Percentiles rank a stretch among this genome's conserved stretches.
phyloP scores from a whole-genome alignment of 2,888 invertebrate species.

The Eristalis arbustorum region DNA sequence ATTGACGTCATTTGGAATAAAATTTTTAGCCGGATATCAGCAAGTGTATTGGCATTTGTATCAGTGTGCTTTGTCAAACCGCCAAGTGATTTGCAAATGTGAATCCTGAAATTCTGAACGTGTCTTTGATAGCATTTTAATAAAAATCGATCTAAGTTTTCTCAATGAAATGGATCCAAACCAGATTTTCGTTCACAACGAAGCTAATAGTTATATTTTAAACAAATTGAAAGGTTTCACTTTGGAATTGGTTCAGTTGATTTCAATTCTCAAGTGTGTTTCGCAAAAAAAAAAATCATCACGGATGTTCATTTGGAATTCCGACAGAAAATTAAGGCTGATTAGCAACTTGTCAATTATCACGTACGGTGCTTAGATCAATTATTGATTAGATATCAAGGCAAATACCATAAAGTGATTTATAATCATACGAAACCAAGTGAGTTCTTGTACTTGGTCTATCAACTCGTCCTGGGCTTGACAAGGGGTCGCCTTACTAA shows the following conservation, averaged over 20 bases:
- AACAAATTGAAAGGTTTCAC: not conserved
- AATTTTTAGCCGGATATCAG: not conserved
- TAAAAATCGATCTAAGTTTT: not conserved
- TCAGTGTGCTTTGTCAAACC: not conserved
- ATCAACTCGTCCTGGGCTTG: not conserved
- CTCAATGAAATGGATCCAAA: not conserved
- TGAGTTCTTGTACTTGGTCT: no score
- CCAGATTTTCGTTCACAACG: not conserved
- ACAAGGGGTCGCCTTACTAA: no score
- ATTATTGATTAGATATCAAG: not conserved
- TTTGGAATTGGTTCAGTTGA: not conserved
- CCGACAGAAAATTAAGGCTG: not conserved
- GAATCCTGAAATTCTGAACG: not conserved
- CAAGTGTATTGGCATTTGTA: not conserved
- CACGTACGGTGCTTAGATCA: not conserved
- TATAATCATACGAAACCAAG: not conserved
- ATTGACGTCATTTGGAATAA: constrained; percentile 2
- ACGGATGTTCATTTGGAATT: not conserved
- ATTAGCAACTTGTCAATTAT: not conserved
- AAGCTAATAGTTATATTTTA: not conserved
- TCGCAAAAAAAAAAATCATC: not conserved
- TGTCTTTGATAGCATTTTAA: not conserved
- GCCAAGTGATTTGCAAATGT: not conserved
- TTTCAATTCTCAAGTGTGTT: not conserved
- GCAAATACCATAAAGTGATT: not conserved